Evolutionary conservation across 2,113 vertebrate species (phyloP).

Genomic region (Argyrosomus japonicus): DNA sequence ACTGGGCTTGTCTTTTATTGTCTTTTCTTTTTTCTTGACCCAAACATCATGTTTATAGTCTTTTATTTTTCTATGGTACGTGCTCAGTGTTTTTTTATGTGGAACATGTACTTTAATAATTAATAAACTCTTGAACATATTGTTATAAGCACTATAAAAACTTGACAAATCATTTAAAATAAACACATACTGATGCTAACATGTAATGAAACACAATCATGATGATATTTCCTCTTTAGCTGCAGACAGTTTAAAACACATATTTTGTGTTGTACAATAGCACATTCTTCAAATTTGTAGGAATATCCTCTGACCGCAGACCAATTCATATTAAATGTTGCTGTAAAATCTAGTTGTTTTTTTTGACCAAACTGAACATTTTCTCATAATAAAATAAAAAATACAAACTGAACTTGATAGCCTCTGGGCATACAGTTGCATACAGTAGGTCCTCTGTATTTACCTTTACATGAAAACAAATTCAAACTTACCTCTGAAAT

Average conservation of each 20-base stretch:
- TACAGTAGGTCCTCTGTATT: not conserved
- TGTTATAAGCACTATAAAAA: not conserved
- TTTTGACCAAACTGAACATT: not conserved
- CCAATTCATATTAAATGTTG: not conserved
- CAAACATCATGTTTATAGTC: not conserved
- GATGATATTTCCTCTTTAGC: not conserved
- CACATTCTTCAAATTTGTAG: not conserved
- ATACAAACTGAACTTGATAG: not conserved
- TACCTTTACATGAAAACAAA: not conserved
- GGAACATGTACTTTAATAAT: not conserved
- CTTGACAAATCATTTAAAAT: not conserved
- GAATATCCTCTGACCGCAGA: not conserved
- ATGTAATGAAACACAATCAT: not conserved
- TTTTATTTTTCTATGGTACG: not conserved
- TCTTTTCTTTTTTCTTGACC: not conserved
- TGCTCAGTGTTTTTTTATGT: not conserved
- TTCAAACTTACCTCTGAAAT: slow-evolving; percentile 51
- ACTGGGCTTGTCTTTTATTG: no score
- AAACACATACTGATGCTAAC: not conserved
- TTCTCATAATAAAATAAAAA: not conserved
- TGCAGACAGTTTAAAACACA: not conserved
- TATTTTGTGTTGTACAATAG: no score
- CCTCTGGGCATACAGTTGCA: not conserved
- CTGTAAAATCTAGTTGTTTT: not conserved
- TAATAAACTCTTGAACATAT: not conserved